phyloP scores from a whole-genome alignment of 2,888 invertebrate species.

The Eupithecia tripunctaria region DNA sequence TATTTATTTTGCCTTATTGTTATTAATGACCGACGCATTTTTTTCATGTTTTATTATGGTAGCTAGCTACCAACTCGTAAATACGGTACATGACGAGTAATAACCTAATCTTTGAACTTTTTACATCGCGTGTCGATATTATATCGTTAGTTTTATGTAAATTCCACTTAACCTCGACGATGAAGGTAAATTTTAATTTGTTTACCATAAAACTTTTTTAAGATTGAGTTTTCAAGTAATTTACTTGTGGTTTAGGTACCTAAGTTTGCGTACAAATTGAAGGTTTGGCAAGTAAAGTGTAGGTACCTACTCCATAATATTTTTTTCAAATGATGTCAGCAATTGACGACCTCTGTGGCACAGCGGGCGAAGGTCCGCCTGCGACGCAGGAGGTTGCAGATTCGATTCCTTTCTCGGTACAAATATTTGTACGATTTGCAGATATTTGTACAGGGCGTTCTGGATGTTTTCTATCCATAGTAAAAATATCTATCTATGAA shows the following conservation, averaged over 20 bases:
- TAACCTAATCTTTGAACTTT: background rate
- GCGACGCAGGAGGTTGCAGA: too few relatives aligned
- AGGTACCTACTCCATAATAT: too few relatives aligned
- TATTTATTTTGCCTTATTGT: too few relatives aligned
- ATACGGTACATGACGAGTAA: background rate
- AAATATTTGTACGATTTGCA: too few relatives aligned
- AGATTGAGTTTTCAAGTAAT: background rate
- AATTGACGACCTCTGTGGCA: too few relatives aligned
- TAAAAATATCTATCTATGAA: too few relatives aligned
- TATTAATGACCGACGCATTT: too few relatives aligned
- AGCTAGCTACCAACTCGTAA: background rate
- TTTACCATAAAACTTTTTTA: background rate
- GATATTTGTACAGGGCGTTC: too few relatives aligned
- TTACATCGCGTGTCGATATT: constrained; percentile 4
- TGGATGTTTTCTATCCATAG: too few relatives aligned
- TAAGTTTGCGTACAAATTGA: constrained; percentile 4
- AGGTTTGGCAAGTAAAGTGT: background rate
- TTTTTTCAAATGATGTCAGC: too few relatives aligned
- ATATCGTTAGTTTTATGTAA: background rate
- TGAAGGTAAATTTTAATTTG: constrained; percentile 5
- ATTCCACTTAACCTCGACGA: background rate
- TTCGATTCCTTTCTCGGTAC: too few relatives aligned
- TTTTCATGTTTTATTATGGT: background rate
- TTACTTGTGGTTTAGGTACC: background rate
- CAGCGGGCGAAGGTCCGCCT: too few relatives aligned